Base-by-base conservation (phyloP, 1,140 invertebrate genomes). In the Ooceraea biroi region DNA sequence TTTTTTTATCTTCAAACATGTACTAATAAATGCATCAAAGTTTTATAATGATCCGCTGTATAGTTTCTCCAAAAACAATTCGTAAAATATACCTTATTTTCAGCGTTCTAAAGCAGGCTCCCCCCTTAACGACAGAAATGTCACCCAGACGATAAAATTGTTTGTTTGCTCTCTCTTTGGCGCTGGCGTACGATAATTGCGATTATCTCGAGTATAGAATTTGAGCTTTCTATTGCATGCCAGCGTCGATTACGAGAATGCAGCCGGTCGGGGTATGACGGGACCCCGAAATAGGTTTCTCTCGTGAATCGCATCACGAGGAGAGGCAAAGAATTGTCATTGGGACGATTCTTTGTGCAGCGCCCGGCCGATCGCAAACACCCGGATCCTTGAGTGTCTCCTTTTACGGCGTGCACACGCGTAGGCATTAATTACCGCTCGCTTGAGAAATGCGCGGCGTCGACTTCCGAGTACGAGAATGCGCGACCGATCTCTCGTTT, bases 381-480 rank as follows among this genome's bases (percentile, higher is more conserved):
- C 48, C 19, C 36, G 36, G 66, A 82, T 52, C 17, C 30, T 44
- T 60, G 25, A 48, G 83, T 86, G 84, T 90, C 84, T 89, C 90
- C 90, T 90, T 91, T 91, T 91, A 91, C 61, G 86, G 83, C 36
- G 36, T 11, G 44, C 25, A 84, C 50, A 27, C 78, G 90, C 85
- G 90, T 90, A 84, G 90, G 90, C 44, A n/a, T 88, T 90, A 69
- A 88, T 88, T 85, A 80, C 83, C 55, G 41, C 48, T 84, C 83
- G 86, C 71, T 74, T 85, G 80, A 88, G 46, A 52, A 83, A 71
- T 44, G 30, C 63, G 22, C 76, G 84, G 65, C 55, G 17, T 76
- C 55, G 55, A 84, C 82, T 85, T 85, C 63, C 63, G 55, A 89
- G 25, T 46, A 8, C 14, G n/a, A 48, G 58, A 25, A 7, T 30